Evolutionary conservation across 1,140 invertebrate genomes (phyloP).

Genomic region (Tribolium castaneum): DNA sequence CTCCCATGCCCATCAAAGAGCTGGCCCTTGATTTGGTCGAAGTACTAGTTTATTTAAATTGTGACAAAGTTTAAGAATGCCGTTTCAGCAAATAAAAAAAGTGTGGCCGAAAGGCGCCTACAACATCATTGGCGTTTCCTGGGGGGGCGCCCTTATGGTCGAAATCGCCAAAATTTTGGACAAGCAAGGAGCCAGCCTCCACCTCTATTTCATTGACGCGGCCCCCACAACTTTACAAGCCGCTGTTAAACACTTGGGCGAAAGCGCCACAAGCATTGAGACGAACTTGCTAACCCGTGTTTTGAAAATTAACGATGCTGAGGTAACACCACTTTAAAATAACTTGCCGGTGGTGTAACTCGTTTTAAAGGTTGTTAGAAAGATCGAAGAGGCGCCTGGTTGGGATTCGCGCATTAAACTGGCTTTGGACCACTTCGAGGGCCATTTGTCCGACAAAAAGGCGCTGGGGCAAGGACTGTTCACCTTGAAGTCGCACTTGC

Average conservation of each 20-base stretch:
- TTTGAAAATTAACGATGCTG: conserved; percentile 56
- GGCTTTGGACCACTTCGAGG: conserved; percentile 50
- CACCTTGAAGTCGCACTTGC: conserved; percentile 49
- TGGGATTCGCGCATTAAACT: conserved; percentile 13
- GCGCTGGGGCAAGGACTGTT: conserved; percentile 50
- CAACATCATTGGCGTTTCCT: conserved; percentile 61
- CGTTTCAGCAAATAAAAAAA: conserved; percentile 58
- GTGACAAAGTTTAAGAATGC: too few relatives aligned
- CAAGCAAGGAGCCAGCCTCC: conserved; percentile 53
- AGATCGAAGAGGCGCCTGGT: conserved; percentile 13
- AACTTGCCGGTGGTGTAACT: background rate
- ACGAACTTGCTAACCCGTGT: conserved; percentile 56
- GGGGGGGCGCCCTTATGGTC: conserved; percentile 60
- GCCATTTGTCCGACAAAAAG: conserved; percentile 43
- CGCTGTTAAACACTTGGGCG: conserved; percentile 56
- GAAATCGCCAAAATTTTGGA: conserved; percentile 60
- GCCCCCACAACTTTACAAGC: conserved; percentile 59
- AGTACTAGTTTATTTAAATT: conserved; percentile 27
- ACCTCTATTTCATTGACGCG: conserved; percentile 61
- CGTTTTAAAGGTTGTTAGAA: conserved; percentile 51
- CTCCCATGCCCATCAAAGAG: conserved; percentile 45
- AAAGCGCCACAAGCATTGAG: conserved; percentile 47
- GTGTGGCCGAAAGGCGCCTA: conserved; percentile 59
- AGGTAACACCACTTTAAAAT: conserved; percentile 48
- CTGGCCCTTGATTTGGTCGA: conserved; percentile 50